These are phyloP conservation scores for Lycaon pictus DNA, from an alignment of 2,113 vertebrate genomes.

Conservation along the genomic window DNA sequence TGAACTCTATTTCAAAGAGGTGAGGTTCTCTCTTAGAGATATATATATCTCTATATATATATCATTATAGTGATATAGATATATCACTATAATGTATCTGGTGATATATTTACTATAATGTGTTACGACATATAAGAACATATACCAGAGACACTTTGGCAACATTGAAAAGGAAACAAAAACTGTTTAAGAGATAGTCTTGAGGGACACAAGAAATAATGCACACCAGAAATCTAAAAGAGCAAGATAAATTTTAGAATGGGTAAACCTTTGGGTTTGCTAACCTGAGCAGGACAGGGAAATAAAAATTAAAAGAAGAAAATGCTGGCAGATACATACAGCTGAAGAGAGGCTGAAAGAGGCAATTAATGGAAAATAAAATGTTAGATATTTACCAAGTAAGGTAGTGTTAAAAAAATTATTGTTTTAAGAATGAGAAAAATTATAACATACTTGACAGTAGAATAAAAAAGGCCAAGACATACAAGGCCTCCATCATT, in stretches of 20 bases:
- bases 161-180: not conserved
- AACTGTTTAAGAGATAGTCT: not conserved
- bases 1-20: not conserved
- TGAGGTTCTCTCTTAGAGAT: not conserved
- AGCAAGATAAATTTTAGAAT: not conserved
- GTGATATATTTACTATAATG: not conserved
- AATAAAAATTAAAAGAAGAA: slow-evolving; percentile 14
- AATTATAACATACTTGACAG: not conserved
- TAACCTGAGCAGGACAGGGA: not conserved
- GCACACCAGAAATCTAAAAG: not conserved
- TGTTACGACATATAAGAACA: not conserved
- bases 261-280: not conserved
- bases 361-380: not conserved
- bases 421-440: not conserved
- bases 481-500: not conserved
- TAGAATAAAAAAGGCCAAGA: not conserved
- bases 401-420: not conserved
- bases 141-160: not conserved
- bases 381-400: not conserved
- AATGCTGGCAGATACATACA: not conserved
- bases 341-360: not conserved
- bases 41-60: too few relatives aligned
- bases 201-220: not conserved
- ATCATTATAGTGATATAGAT: too few relatives aligned
- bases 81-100: not conserved